Evolutionary conservation across 2,113 vertebrate species (phyloP), one percentile per base, ranked within the genome.

Genomic region (Hydrolagus affinis): DNA sequence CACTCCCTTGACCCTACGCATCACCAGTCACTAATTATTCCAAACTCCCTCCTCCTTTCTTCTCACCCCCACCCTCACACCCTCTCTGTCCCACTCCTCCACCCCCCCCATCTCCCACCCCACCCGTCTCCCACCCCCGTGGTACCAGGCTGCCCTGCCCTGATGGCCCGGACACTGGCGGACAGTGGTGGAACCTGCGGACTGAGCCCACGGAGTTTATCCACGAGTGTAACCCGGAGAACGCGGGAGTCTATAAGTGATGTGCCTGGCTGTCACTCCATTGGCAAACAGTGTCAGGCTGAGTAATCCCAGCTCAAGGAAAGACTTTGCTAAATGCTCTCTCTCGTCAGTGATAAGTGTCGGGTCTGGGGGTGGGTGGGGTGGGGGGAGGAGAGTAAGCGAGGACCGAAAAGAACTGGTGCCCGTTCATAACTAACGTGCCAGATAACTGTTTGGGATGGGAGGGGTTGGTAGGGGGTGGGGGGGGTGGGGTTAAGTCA

Each of bases 121-220:
- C 44, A 44, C 44, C 4, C 44, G n/a, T n/a, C 44, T 44, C 89
- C 90, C 68, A 70, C 88, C 91, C 44, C 62, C 14, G 66, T 8
- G 85, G 90, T 94, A 44, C 87, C 88, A 95, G 94, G 94, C 92
- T 91, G 70, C 44, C 88, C 70, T 92, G 90, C 9, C 90, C 91
- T 90, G 90, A 90, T 59, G 91, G 90, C 87, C 28, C 89, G 89
- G 89, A 92, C 23, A 92, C 85, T 86, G 91, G 68, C 90, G 92
- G 91, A 92, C 89, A 78, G 87, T 88, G 68, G 86, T 91, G 92
- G 93, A 91, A 89, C n/a, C 56, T 88, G 70, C 89, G 90, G 90
- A 89, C 91, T 75, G 86, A 87, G 85, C 87, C 91, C 89, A 88
- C 92, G 88, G 90, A 90, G 15, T 91, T 87, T 88, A 90, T 89